Percentiles rank a stretch among this genome's conserved stretches.
These are phyloP conservation scores for Stegodyphus mimosarum DNA, from an alignment of 1,140 invertebrate species.

Conservation along the genomic window DNA sequence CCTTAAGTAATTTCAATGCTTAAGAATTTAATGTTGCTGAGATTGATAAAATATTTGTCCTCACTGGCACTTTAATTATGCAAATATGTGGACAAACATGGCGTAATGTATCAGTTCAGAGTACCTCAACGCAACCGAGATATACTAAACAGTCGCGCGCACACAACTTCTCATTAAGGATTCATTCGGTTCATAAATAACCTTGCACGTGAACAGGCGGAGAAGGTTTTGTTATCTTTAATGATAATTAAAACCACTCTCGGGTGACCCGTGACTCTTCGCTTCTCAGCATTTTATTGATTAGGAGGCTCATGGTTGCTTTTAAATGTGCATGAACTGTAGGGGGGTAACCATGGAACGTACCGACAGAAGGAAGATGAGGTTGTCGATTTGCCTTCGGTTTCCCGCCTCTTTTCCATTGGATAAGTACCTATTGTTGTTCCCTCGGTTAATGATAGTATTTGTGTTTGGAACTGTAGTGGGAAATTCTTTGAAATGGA, in stretches of 20 bases:
- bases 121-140: neutral
- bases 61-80: too few relatives aligned
- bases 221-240: conserved; percentile 50
- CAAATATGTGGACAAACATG: too few relatives aligned
- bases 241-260: conserved; percentile 50
- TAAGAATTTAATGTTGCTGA: too few relatives aligned
- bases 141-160: neutral
- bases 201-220: neutral
- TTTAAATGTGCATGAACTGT: conserved; percentile 7
- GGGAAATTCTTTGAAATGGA: too few relatives aligned
- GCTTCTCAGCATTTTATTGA: conserved; percentile 32
- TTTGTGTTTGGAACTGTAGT: too few relatives aligned
- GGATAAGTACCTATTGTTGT: too few relatives aligned
- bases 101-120: neutral
- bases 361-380: too few relatives aligned
- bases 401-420: neutral
- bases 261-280: conserved; percentile 26
- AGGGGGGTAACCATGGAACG: neutral
- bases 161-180: conserved; percentile 20
- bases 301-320: neutral
- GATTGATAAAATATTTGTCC: too few relatives aligned
- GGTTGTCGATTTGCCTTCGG: neutral
- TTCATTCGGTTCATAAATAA: conserved; percentile 42
- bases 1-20: too few relatives aligned
- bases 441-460: too few relatives aligned